These are phyloP conservation scores for Mycteria americana DNA, from an alignment of 2,797 vertebrate species.

Conservation along the genomic window DNA sequence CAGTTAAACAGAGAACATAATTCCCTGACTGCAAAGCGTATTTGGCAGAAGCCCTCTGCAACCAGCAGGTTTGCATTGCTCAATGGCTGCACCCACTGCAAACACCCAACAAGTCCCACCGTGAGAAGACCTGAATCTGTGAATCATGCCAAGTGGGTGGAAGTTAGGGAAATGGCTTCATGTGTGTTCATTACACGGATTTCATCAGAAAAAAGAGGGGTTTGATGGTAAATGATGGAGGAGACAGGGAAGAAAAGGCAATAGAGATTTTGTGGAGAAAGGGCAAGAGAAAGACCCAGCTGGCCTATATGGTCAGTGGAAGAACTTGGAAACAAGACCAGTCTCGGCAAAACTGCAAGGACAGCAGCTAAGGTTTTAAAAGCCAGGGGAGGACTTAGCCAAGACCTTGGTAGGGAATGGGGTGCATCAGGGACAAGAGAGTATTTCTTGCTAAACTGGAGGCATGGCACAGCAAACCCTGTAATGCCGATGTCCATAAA, in stretches of 20 bases:
- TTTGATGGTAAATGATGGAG: background rate
- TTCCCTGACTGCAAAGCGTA: background rate
- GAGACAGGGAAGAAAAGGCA: background rate
- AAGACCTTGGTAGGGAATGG: background rate
- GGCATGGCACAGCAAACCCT: background rate
- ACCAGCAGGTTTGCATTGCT: background rate
- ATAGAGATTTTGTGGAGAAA: background rate
- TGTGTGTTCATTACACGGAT: accelerated
- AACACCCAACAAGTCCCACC: background rate
- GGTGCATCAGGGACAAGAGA: background rate
- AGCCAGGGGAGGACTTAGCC: background rate
- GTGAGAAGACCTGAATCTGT: background rate
- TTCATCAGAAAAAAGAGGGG: background rate
- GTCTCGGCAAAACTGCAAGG: background rate
- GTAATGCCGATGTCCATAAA: accelerated
- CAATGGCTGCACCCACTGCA: background rate
- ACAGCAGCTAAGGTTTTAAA: background rate
- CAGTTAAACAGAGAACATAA: background rate
- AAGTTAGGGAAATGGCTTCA: background rate
- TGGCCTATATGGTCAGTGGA: background rate
- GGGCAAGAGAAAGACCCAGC: background rate
- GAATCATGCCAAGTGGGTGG: accelerated
- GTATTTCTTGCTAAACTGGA: background rate
- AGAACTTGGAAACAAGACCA: background rate
- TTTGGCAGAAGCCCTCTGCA: background rate